A percentile compares a stretch with the other conserved stretches of the same genome.
Conservation (phyloP, 37 sponge, comb jelly and placozoan species). For the Beroe ovata region DNA sequence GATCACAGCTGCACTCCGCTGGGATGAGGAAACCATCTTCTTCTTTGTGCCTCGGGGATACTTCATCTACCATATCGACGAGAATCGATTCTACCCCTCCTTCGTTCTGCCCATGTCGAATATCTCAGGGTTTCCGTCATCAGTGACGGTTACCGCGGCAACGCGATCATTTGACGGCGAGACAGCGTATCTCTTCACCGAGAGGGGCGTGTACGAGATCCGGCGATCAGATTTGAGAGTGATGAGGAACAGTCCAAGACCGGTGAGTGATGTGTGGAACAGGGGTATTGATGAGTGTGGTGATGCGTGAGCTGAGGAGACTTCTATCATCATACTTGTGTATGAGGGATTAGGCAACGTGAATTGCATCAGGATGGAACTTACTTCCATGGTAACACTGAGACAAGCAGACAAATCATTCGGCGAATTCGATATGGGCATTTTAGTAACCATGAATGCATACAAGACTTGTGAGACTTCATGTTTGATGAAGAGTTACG, state of each 20-base stretch:
- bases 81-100: background rate
- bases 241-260: slow-evolving; percentile 19
- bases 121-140: background rate
- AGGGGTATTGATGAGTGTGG: background rate
- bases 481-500: too few relatives aligned
- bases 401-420: too few relatives aligned
- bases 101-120: slow-evolving; percentile 1
- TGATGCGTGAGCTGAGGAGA: too few relatives aligned
- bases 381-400: too few relatives aligned
- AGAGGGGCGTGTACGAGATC: background rate
- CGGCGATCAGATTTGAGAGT: background rate
- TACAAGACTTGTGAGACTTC: too few relatives aligned
- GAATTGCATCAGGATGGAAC: too few relatives aligned
- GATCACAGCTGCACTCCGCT: slow-evolving; percentile 19
- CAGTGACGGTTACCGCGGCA: slow-evolving; percentile 1
- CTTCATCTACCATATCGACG: slow-evolving; percentile 13
- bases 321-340: too few relatives aligned
- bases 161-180: background rate
- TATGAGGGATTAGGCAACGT: too few relatives aligned
- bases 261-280: background rate
- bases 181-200: background rate
- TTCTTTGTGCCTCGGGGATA: slow-evolving; percentile 32
- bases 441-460: too few relatives aligned
- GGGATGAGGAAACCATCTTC: slow-evolving; percentile 37
- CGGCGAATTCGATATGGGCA: too few relatives aligned